Conservation (phyloP, 2,888 invertebrate genomes). For the Drosophila colorata region DNA sequence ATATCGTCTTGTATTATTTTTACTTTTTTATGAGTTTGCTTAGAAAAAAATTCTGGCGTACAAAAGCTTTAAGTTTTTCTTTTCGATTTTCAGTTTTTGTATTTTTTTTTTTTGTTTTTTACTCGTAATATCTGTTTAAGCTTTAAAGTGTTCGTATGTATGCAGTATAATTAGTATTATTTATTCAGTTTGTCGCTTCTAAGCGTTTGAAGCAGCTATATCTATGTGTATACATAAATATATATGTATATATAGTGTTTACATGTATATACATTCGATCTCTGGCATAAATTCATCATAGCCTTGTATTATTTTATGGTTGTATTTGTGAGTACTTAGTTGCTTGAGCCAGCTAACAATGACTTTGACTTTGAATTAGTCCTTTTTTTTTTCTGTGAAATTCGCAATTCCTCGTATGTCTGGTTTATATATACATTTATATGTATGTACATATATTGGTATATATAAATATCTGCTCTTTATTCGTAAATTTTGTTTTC, state of each 20-base stretch:
- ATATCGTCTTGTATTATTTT: constrained; percentile 44
- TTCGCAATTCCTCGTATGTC: constrained; percentile 60
- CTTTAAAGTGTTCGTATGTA: constrained; percentile 33
- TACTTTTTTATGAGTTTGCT: constrained; percentile 45
- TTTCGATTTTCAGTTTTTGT: constrained; percentile 20
- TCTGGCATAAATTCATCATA: constrained; percentile 57
- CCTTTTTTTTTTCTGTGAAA: constrained; percentile 31
- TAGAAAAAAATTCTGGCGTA: constrained; percentile 78
- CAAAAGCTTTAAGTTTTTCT: constrained; percentile 66
- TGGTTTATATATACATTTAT: constrained; percentile 38
- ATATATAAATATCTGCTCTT: constrained; percentile 55
- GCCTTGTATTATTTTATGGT: constrained; percentile 12
- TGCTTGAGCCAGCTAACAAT: constrained; percentile 17
- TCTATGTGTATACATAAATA: constrained; percentile 25
- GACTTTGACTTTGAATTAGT: constrained; percentile 21
- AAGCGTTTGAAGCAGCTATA: constrained; percentile 53
- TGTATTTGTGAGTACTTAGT: constrained; percentile 37
- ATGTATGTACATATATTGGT: constrained; percentile 31
- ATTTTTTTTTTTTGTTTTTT: constrained; percentile 3
- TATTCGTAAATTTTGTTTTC: constrained; percentile 23
- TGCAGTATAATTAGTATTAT: constrained; percentile 27
- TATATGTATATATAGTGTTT: constrained; percentile 41
- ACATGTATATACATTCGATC: constrained; percentile 57
- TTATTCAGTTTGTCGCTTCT: constrained; percentile 52
- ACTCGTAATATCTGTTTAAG: constrained; percentile 20